Evolutionary conservation across 2,888 invertebrate species (phyloP).

Genomic region (Formica aserva): DNA sequence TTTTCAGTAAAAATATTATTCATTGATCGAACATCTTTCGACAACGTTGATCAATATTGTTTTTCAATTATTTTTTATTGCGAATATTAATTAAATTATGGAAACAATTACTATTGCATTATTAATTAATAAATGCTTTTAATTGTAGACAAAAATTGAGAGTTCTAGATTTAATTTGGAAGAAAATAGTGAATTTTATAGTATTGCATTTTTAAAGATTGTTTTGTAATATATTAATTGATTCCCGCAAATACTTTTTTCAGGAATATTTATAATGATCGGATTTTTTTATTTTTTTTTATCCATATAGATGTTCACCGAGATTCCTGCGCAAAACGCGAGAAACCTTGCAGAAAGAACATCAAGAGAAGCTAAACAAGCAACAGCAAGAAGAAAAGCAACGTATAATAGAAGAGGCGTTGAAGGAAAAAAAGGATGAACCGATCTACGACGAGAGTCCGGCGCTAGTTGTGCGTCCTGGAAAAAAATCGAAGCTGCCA

Average conservation of each 20-base stretch:
- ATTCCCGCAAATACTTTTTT: not conserved
- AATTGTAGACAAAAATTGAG: not conserved
- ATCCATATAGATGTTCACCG: constrained; percentile 87
- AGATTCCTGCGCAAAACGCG: constrained; percentile 88
- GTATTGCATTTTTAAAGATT: not conserved
- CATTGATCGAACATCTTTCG: not conserved
- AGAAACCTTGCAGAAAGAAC: constrained; percentile 82
- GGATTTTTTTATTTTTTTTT: not conserved
- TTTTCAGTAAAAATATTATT: not conserved
- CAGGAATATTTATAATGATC: not conserved
- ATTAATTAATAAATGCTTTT: not conserved
- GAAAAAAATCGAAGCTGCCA: constrained; percentile 87
- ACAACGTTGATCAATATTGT: not conserved
- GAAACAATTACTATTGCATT: not conserved
- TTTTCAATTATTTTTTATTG: not conserved
- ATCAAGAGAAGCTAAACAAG: constrained; percentile 82
- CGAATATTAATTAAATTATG: not conserved
- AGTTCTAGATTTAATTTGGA: not conserved
- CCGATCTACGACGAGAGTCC: constrained; percentile 82
- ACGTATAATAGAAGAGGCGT: constrained; percentile 69
- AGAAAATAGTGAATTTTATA: not conserved
- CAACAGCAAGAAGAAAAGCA: constrained; percentile 80
- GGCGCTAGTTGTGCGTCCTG: constrained; percentile 79
- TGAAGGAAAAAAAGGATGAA: constrained; percentile 74
- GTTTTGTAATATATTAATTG: not conserved